Evolutionary conservation across 2,113 vertebrate genomes (phyloP).

Genomic region (Chrysemys picta): DNA sequence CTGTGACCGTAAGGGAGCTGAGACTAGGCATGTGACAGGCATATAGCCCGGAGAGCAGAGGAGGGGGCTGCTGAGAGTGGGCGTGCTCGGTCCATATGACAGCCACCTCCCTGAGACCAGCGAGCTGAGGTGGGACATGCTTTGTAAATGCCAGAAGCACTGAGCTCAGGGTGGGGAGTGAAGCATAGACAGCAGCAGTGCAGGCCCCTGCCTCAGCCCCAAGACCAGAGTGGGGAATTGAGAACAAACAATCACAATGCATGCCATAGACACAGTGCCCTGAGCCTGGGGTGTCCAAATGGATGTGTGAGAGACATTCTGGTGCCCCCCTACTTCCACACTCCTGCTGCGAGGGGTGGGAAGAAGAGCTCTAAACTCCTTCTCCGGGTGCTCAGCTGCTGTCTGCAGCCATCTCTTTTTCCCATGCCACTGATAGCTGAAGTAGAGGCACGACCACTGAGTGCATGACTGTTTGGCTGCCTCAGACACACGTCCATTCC

Average conservation of each 20-base stretch:
- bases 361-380: too few relatives aligned
- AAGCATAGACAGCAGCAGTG: background rate
- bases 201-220: too few relatives aligned
- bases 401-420: background rate
- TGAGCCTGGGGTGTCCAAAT: background rate
- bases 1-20: too few relatives aligned
- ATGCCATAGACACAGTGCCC: background rate
- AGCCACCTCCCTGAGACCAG: background rate
- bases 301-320: background rate
- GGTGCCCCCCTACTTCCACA: background rate
- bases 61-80: too few relatives aligned
- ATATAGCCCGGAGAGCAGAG: too few relatives aligned
- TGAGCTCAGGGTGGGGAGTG: background rate
- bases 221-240: background rate
- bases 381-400: too few relatives aligned
- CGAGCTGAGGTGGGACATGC: too few relatives aligned
- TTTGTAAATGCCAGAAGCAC: background rate
- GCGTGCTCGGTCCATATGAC: background rate
- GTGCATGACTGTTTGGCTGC: too few relatives aligned
- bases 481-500: background rate
- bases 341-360: background rate
- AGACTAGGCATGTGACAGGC: too few relatives aligned
- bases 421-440: background rate
- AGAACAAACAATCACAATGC: background rate
- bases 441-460: background rate